Base-by-base conservation (phyloP, 2,113 vertebrate species). In the Thymallus thymallus region DNA sequence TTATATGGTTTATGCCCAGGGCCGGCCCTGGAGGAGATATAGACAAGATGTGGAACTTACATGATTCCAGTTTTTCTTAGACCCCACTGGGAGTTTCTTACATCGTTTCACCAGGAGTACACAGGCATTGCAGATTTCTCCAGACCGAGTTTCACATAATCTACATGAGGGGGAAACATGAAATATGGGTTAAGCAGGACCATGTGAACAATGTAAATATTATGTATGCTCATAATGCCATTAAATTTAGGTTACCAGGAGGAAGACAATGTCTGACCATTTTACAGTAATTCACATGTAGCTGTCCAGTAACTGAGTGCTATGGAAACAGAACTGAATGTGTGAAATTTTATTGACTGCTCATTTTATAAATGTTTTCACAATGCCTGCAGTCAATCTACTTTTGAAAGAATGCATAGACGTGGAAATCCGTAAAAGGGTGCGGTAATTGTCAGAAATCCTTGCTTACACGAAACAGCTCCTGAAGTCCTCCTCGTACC, bases 41-140 rank as follows among this genome's bases (percentile, higher is more conserved):
- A 32, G 24, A 23, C 20, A 6, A 14, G 3, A 18, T 29, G 9
- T 20, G 56, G 91, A 45, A 22, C 95, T 91, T 90, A 99, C 98
- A 0, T 99, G 98, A 91, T 98, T 99, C 98, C 98, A 99, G 91
- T 98, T 99, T 87, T 99, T 99, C 91, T 99, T 98, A 1, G 97
- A 98, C 75, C 96, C 98, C 58, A 95, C 95, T 0, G 98, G 98
- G 55, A 99, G 90, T 82, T 99, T 99, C 89, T 99, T 99, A 96
- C 98, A 99, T 70, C 98, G 92, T 85, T 99, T 99, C 87, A 99
- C 97, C 80, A 99, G 88, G 68, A 99, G 95, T 18, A 99, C 98
- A 79, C 98, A 99, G 41, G 98, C 98, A 20, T 99, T 99, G 84
- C 98, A 99, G 87, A 99, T 99, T 81, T 99, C 97, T 87, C 97